Evolutionary conservation across 2,888 invertebrate genomes (phyloP).

Genomic region (Papilio gigon): DNA sequence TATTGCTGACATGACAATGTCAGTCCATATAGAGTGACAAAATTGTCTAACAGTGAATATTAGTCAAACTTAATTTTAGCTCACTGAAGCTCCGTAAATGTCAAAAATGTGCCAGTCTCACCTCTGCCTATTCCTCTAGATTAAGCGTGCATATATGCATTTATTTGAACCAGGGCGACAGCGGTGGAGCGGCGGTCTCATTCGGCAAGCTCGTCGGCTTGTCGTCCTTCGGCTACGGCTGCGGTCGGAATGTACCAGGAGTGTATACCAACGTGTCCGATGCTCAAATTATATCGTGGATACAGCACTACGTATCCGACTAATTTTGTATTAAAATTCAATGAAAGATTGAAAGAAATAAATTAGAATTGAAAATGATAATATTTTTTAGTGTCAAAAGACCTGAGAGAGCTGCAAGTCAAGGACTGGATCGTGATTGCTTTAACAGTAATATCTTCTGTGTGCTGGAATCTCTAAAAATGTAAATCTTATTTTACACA

Average conservation of each 20-base stretch:
- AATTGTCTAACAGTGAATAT: too few species aligned
- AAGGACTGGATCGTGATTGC: too few species aligned
- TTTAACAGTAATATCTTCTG: too few species aligned
- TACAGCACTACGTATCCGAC: constrained; percentile 45
- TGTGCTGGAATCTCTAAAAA: too few species aligned
- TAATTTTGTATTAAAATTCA: neutral
- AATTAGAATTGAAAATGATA: neutral
- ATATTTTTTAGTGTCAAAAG: too few species aligned
- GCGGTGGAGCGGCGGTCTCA: constrained; percentile 66
- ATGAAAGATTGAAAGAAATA: neutral
- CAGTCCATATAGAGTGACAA: too few species aligned
- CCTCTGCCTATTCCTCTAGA: neutral
- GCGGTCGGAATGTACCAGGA: constrained; percentile 64
- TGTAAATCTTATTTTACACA: too few species aligned
- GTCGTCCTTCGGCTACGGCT: constrained; percentile 72
- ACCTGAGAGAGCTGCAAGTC: too few species aligned
- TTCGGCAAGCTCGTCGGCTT: constrained; percentile 60
- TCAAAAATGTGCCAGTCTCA: too few species aligned
- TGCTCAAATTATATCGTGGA: constrained; percentile 57
- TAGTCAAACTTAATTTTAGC: too few species aligned
- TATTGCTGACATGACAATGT: too few species aligned
- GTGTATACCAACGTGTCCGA: constrained; percentile 64
- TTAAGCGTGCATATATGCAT: constrained; percentile 6
- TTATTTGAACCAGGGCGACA: constrained; percentile 65
- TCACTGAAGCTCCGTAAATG: too few species aligned